These are phyloP conservation scores for Phengaris arion DNA, from an alignment of 2,888 invertebrate genomes.

Conservation along the genomic window DNA sequence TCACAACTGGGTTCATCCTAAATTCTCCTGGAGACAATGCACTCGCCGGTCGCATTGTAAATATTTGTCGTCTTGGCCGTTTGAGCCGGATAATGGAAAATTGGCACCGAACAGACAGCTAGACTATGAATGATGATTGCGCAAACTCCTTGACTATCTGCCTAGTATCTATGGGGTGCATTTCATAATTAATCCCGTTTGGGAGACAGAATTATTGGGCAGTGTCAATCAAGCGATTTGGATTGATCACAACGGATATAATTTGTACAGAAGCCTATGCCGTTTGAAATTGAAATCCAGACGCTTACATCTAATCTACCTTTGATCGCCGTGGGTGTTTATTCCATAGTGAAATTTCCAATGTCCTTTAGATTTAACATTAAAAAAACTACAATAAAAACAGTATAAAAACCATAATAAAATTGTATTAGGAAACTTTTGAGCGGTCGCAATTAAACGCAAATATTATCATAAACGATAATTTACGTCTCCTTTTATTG, in stretches of 20 bases:
- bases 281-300: too few relatives aligned
- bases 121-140: constrained; percentile 56
- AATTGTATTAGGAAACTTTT: too few relatives aligned
- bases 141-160: constrained; percentile 42
- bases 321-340: too few relatives aligned
- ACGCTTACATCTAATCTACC: too few relatives aligned
- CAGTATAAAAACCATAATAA: too few relatives aligned
- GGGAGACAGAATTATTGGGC: constrained; percentile 3
- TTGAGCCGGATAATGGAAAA: constrained; percentile 59
- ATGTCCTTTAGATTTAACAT: too few relatives aligned
- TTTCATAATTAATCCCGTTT: background rate
- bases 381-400: too few relatives aligned
- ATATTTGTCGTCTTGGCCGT: constrained; percentile 57
- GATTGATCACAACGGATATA: background rate
- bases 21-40: constrained; percentile 58
- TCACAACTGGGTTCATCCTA: constrained; percentile 44
- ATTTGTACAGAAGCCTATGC: background rate
- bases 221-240: background rate
- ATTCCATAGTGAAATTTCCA: too few relatives aligned
- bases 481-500: too few relatives aligned
- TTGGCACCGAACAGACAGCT: constrained; percentile 58
- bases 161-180: constrained; percentile 33
- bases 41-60: constrained; percentile 51
- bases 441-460: too few relatives aligned
- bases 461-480: too few relatives aligned